Conservation (phyloP, 2,113 vertebrate species). For the Burhinus bistriatus region DNA sequence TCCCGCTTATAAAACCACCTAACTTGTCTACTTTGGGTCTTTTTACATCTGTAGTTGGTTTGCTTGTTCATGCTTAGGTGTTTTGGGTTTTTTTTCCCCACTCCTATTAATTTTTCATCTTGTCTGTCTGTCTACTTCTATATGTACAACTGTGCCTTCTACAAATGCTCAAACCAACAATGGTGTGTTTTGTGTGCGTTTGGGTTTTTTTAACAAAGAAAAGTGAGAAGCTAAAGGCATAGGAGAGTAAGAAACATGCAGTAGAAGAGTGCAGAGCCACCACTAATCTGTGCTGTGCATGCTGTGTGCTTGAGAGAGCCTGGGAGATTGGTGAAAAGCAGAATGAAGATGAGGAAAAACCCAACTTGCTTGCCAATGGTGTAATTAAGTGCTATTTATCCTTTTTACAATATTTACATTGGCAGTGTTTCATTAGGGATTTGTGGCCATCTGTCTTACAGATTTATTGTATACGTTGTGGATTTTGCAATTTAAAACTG, state of each 20-base stretch:
- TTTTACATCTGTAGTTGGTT: background rate
- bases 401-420: slow-evolving; percentile 44
- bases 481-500: slow-evolving; percentile 10
- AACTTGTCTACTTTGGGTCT: background rate
- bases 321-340: background rate
- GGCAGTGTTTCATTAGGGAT: slow-evolving; percentile 30
- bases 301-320: background rate
- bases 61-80: background rate
- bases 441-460: slow-evolving; percentile 43
- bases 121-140: accelerated
- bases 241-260: background rate
- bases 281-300: accelerated
- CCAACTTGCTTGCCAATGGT: background rate
- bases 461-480: slow-evolving; percentile 5
- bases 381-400: slow-evolving; percentile 40
- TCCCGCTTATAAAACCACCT: background rate
- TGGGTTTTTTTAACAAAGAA: background rate
- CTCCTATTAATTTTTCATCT: background rate
- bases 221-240: background rate
- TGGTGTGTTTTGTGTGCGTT: background rate
- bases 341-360: background rate
- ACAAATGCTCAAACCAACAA: background rate
- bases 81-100: accelerated
- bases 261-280: background rate
- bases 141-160: background rate